phyloP scores from a whole-genome alignment of 2,797 vertebrate species.

The Onychomys arenicola region DNA sequence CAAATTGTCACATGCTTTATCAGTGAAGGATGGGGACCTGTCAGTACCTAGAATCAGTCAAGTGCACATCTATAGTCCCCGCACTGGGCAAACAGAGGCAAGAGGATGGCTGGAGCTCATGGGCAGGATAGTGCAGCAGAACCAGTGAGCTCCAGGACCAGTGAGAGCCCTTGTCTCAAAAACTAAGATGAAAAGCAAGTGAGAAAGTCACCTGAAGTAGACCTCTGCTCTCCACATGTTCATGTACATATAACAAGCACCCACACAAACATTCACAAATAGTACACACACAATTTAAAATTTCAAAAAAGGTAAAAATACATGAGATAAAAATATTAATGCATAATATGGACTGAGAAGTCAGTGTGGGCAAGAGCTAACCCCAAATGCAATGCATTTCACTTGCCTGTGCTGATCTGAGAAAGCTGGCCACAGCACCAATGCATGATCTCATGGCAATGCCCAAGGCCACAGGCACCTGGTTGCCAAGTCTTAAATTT shows the following conservation, averaged over 20 bases:
- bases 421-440: rapidly evolving
- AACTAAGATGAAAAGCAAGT: neutral
- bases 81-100: neutral
- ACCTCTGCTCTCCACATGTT: neutral
- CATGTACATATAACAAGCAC: neutral
- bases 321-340: neutral
- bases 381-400: neutral
- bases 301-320: neutral
- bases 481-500: neutral
- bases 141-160: neutral
- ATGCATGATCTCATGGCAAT: rapidly evolving
- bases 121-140: neutral
- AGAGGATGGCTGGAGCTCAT: neutral
- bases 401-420: neutral
- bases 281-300: neutral
- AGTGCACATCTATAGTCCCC: neutral
- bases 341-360: neutral
- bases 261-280: neutral
- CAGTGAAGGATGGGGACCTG: too few species aligned
- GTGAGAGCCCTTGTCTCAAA: neutral
- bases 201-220: neutral
- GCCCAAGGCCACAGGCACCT: rapidly evolving
- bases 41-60: neutral
- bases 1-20: neutral
- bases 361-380: neutral